Percentiles rank a stretch among this genome's conserved stretches.
phyloP scores from a whole-genome alignment of 2,113 vertebrate genomes.

The Arenaria interpres region DNA sequence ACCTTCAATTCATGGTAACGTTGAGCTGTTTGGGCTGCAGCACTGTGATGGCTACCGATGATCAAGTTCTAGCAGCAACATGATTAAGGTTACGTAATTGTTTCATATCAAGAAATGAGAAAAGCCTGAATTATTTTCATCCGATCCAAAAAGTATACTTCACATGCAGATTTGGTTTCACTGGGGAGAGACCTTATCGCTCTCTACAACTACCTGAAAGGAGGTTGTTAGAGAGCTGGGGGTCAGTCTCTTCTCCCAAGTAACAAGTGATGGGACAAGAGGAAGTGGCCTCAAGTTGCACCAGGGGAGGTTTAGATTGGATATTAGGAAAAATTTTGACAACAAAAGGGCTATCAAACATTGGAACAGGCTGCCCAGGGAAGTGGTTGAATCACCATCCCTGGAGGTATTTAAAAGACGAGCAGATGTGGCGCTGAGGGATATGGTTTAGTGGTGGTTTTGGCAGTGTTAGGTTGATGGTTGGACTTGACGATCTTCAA shows the following conservation, averaged over 20 bases:
- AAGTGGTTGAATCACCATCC: not conserved
- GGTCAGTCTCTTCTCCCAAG: not conserved
- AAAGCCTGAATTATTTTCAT: not conserved
- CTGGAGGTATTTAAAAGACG: not conserved
- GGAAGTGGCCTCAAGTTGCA: not conserved
- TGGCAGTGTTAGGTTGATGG: not conserved
- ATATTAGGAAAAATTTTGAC: not conserved
- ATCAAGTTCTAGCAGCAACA: not conserved
- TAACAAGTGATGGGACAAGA: not conserved
- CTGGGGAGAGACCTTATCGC: not conserved
- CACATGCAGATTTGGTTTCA: not conserved
- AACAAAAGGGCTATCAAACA: not conserved
- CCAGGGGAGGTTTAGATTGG: not conserved
- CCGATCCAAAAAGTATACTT: not conserved
- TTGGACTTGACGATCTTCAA: not conserved
- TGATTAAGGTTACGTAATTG: not conserved
- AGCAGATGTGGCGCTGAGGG: not conserved
- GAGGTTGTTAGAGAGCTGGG: not conserved
- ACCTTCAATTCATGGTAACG: not conserved
- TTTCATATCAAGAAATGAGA: not conserved
- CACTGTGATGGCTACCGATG: not conserved
- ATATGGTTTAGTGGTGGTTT: not conserved
- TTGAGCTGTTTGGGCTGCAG: not conserved
- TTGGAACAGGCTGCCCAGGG: not conserved
- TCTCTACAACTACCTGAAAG: not conserved